A percentile compares a stretch with the other conserved stretches of the same genome.
Evolutionary conservation across 2,888 invertebrate genomes (phyloP).

Genomic region (Sminthurides aquaticus): DNA sequence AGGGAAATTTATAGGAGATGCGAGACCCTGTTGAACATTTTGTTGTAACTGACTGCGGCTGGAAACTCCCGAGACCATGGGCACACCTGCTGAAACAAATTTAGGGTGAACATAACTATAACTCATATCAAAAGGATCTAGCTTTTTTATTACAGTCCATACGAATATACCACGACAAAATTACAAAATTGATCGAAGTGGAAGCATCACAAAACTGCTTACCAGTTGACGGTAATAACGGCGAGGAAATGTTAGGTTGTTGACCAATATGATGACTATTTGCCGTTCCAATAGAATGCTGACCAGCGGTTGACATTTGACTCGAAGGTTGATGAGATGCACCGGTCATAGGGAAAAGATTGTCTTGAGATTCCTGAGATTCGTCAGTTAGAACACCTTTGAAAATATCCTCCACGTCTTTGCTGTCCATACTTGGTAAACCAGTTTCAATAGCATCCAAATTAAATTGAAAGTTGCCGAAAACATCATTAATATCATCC

Average conservation of each 20-base stretch:
- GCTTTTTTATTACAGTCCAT: not conserved
- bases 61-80: constrained; percentile 30
- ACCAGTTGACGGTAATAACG: not conserved
- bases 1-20: constrained; percentile 65
- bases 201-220: too few relatives aligned
- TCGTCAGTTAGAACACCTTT: constrained; percentile 82
- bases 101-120: too few relatives aligned
- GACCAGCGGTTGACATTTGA: not conserved
- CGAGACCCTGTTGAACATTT: constrained; percentile 45
- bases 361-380: constrained; percentile 66
- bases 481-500: constrained; percentile 62
- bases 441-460: constrained; percentile 62
- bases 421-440: constrained; percentile 78
- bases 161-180: not conserved
- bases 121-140: too few relatives aligned
- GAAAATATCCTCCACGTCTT: constrained; percentile 85
- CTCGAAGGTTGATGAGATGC: constrained; percentile 44
- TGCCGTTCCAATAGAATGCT: not conserved
- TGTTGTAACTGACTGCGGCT: constrained; percentile 35
- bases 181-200: too few relatives aligned
- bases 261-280: not conserved
- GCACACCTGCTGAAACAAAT: too few relatives aligned
- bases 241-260: not conserved
- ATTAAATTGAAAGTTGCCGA: constrained; percentile 57
- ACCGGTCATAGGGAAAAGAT: constrained; percentile 45